Evolutionary conservation across 2,113 vertebrate species (phyloP), one percentile per base, ranked within the genome.

Genomic region (Phyllostomus discolor): DNA sequence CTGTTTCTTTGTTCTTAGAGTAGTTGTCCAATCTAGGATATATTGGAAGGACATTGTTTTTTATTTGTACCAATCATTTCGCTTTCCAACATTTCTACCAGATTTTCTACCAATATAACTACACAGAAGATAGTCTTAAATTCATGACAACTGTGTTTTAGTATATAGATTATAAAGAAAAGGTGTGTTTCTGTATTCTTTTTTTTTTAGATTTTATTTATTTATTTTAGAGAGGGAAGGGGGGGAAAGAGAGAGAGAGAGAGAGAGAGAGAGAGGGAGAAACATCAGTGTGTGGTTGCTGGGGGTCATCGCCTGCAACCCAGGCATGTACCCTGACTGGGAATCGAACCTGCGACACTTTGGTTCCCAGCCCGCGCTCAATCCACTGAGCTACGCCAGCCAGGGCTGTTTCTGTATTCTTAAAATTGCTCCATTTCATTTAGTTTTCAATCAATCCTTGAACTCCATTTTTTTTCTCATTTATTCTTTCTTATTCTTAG

Each of bases 11-110:
- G 15, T 84, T 79, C 38, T 94, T 46, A 90, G 35, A 90, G 31
- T 38, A 31, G n/a, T 69, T 59, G 7, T 91, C 50, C 20, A 28
- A 2, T 85, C 1, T 95, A 93, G 62, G n/a, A 76, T 67, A 54
- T 43, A 54, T n/a, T 88, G 73, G 43, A 93, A n/a, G 28, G 33
- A n/a, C 41, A 80, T 72, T 91, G 43, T 67, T 67, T n/a, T 12
- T 67, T 70, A 6, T 64, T 91, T 94, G 20, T 89, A 67, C 31
- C 10, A 84, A 0, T 70, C 59, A 86, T 70, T 91, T 94, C 46
- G 11, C 35, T 92, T 84, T 82, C 73, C 43, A 90, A n/a, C 70
- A 88, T 76, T 92, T 91, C 80, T 91, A 31, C 69, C 62, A 88
- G 69, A 50, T 90, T 81, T 94, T 91, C 52, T 91, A n/a, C 50